phyloP scores from a whole-genome alignment of 92 coral and sea anemone species.

The Pocillopora meandrina region DNA sequence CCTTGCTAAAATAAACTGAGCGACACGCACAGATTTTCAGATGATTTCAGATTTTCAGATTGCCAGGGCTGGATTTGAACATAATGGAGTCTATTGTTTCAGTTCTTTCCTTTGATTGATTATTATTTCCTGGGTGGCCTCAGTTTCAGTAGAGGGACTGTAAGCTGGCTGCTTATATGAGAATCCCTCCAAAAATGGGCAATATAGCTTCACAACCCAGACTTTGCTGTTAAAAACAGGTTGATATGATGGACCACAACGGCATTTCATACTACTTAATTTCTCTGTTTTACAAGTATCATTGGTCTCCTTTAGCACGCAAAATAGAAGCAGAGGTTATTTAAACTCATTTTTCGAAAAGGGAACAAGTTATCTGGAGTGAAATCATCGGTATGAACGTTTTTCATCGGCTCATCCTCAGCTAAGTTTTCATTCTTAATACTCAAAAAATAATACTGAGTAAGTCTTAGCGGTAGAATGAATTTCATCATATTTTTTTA shows the following conservation, averaged over 20 bases:
- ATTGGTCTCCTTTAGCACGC: too few species aligned
- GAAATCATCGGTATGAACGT: neutral
- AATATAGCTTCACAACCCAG: neutral
- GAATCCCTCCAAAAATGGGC: neutral
- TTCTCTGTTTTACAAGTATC: neutral
- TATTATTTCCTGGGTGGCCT: neutral
- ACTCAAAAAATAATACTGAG: neutral
- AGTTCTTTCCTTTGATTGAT: neutral
- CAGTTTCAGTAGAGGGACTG: neutral
- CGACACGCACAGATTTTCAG: too few species aligned
- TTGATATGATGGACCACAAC: neutral
- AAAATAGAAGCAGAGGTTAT: neutral
- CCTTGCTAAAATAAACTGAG: too few species aligned
- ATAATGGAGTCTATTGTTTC: too few species aligned
- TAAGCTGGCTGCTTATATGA: neutral
- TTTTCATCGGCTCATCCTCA: too few species aligned
- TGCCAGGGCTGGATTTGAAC: too few species aligned
- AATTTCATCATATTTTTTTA: neutral
- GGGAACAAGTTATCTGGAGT: neutral
- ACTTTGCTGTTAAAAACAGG: neutral
- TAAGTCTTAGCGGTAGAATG: neutral
- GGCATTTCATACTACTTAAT: neutral
- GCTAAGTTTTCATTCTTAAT: neutral
- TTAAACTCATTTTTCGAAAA: neutral
- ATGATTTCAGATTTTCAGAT: too few species aligned